Percentiles rank a stretch among this genome's conserved stretches.
Conservation (phyloP, 1,140 invertebrate genomes). For the Stratiolaelaps scimitus region DNA sequence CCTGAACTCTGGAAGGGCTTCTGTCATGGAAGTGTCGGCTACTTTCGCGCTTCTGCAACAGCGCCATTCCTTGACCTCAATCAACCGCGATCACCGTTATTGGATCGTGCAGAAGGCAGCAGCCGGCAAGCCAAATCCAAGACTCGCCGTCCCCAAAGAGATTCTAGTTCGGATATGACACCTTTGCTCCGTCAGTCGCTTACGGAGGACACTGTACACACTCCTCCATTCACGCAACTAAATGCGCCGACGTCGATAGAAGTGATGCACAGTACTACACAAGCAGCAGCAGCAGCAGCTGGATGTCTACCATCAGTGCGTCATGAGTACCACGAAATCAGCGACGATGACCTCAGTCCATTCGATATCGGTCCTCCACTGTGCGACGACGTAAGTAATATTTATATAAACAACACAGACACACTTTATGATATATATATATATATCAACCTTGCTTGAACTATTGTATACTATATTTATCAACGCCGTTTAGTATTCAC, state of each 20-base stretch:
- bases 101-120: not conserved
- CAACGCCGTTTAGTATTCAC: no score
- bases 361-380: slow-evolving; percentile 7
- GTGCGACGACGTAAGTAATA: slow-evolving; percentile 21
- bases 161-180: slow-evolving; percentile 25
- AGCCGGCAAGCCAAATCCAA: slow-evolving; percentile 1
- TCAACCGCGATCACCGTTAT: not conserved
- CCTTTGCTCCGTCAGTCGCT: slow-evolving; percentile 12
- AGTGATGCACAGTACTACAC: no score
- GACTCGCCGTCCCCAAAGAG: slow-evolving; percentile 7
- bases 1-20: slow-evolving; percentile 16
- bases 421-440: no score
- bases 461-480: no score
- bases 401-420: no score
- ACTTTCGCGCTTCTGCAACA: slow-evolving; percentile 22
- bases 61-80: not conserved
- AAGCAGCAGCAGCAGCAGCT: no score
- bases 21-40: slow-evolving; percentile 4
- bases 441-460: no score
- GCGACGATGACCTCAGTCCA: slow-evolving; percentile 62
- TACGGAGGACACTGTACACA: not conserved
- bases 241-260: not conserved
- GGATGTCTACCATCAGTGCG: not conserved
- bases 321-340: slow-evolving; percentile 84
- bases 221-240: slow-evolving; percentile 14